Evolutionary conservation across 2,797 vertebrate genomes (phyloP).

Genomic region (Lacerta bilineata): DNA sequence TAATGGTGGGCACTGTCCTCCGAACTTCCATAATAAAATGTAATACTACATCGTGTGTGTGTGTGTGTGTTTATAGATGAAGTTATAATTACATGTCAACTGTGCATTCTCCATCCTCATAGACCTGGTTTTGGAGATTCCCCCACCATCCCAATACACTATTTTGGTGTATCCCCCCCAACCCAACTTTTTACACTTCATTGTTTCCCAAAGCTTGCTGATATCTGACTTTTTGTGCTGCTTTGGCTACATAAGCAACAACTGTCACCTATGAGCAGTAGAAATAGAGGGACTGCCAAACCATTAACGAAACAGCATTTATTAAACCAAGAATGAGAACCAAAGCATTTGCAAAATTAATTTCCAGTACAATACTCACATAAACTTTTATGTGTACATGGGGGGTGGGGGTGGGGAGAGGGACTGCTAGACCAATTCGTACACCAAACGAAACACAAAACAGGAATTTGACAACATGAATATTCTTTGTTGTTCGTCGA

Average conservation of each 20-base stretch:
- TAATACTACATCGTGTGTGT: too few relatives aligned
- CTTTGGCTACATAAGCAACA: not conserved
- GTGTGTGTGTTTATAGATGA: too few relatives aligned
- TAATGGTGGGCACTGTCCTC: too few relatives aligned
- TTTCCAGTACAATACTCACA: conserved; percentile 30
- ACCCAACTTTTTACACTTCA: not conserved
- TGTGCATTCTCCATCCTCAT: too few relatives aligned
- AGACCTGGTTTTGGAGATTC: too few relatives aligned
- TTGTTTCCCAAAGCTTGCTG: not conserved
- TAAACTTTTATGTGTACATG: conserved; percentile 9
- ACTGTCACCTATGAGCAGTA: not conserved
- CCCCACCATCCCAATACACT: not conserved
- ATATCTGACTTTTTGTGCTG: not conserved
- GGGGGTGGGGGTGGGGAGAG: not conserved
- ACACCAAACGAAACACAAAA: conserved; percentile 26
- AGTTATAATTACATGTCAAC: too few relatives aligned
- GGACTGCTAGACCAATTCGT: conserved; percentile 9
- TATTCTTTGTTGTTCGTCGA: not conserved
- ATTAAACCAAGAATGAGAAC: conserved; percentile 39
- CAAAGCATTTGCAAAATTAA: conserved; percentile 47
- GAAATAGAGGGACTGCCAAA: not conserved
- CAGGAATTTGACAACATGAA: not conserved
- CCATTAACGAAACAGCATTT: conserved; percentile 53
- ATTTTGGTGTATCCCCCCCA: not conserved
- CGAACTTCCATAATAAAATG: too few relatives aligned